These are phyloP conservation scores for Petrocephalus zakoni DNA, from an alignment of 2,113 vertebrate genomes.

Conservation along the genomic window DNA sequence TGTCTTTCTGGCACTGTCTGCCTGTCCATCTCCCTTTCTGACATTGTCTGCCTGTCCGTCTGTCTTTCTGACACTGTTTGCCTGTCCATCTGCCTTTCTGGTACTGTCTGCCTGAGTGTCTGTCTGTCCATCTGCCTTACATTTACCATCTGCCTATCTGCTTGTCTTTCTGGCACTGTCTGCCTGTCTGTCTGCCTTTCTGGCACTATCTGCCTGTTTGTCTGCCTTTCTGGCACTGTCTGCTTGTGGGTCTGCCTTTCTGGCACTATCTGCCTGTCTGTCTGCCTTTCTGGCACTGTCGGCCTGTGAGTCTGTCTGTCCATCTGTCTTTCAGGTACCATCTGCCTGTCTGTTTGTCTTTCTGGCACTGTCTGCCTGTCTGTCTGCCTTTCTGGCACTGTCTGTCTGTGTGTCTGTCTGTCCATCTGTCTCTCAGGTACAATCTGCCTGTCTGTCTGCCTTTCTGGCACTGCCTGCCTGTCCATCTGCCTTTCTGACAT, in stretches of 20 bases:
- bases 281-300: background rate
- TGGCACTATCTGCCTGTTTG: background rate
- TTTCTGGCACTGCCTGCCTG: background rate
- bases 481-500: background rate
- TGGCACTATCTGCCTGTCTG: background rate
- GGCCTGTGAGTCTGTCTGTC: background rate
- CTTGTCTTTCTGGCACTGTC: conserved; percentile 13
- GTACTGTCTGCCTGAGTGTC: conserved; percentile 16
- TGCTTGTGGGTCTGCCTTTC: conserved; percentile 9
- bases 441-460: conserved; percentile 5
- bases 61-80: background rate
- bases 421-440: background rate
- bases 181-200: background rate
- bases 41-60: background rate
- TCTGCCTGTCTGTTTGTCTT: background rate
- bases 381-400: background rate
- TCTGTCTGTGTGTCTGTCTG: background rate
- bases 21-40: conserved; percentile 20
- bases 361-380: background rate
- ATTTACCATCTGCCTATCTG: conserved; percentile 42
- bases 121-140: conserved; percentile 47
- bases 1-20: background rate
- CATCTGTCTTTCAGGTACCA: background rate
- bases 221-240: background rate
- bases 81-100: background rate